Conservation (phyloP, 2,113 vertebrate species). For the Gulo gulo region DNA sequence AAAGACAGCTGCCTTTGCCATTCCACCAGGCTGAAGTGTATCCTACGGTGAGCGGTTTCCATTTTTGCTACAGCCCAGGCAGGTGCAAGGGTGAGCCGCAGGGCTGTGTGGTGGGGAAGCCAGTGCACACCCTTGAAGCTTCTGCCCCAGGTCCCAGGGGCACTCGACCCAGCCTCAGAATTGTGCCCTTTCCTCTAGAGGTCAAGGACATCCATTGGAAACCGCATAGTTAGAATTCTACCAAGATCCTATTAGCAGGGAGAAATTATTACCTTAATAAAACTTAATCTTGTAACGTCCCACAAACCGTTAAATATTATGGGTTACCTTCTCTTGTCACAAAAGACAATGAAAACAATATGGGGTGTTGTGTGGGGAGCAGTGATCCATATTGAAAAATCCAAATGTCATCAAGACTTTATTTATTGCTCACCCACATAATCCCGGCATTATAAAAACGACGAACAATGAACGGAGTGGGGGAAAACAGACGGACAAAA, state of each 20-base stretch:
- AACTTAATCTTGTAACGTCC: constrained; percentile 36
- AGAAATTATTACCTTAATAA: constrained; percentile 64
- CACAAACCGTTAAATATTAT: constrained; percentile 28
- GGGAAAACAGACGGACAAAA: neutral
- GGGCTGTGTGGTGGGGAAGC: neutral
- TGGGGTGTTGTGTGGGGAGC: constrained; percentile 11
- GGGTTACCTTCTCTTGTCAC: constrained; percentile 47
- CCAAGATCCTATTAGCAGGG: constrained; percentile 41
- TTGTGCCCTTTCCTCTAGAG: neutral
- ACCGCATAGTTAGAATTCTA: neutral
- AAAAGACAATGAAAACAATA: constrained; percentile 65
- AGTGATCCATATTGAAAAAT: constrained; percentile 43
- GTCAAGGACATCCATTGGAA: neutral
- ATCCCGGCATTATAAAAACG: constrained; percentile 32
- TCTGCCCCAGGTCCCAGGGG: neutral
- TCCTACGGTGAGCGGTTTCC: constrained; percentile 18
- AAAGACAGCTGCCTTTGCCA: constrained; percentile 52
- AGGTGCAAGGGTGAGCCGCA: constrained; percentile 35
- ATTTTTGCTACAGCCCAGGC: neutral
- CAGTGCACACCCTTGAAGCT: neutral
- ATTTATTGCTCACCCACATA: constrained; percentile 43
- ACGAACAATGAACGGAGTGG: constrained; percentile 29
- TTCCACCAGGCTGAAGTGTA: constrained; percentile 18
- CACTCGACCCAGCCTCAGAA: neutral
- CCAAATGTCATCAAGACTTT: constrained; percentile 47